A percentile compares a stretch with the other conserved stretches of the same genome.
Evolutionary conservation across 2,113 vertebrate genomes (phyloP).

Genomic region (Dipodomys ordii): DNA sequence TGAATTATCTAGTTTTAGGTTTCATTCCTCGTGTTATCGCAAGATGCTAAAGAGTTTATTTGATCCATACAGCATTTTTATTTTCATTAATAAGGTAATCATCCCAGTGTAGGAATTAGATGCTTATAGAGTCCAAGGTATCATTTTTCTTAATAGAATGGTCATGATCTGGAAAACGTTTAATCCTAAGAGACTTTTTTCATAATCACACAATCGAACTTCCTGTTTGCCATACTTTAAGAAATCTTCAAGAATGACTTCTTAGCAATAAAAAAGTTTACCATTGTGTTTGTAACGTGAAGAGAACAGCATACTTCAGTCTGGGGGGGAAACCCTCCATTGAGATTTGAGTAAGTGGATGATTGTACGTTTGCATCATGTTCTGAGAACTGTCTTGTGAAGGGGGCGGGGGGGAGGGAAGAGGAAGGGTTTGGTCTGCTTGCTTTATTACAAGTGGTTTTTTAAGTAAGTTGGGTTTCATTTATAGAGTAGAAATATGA

Average conservation of each 20-base stretch:
- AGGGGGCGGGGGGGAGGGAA: fast-evolving
- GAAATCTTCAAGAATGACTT: constrained; percentile 50
- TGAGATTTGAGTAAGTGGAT: constrained; percentile 25
- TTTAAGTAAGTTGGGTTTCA: constrained; percentile 38
- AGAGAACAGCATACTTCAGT: constrained; percentile 51
- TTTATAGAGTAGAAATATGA: constrained; percentile 29
- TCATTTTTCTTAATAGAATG: constrained; percentile 27
- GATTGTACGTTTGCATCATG: neutral
- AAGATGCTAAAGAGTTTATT: constrained; percentile 59
- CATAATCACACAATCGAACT: constrained; percentile 29
- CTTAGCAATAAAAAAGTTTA: constrained; percentile 42
- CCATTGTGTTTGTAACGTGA: constrained; percentile 44
- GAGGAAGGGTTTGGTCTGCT: neutral
- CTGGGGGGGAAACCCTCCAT: constrained; percentile 1
- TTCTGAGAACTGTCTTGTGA: neutral
- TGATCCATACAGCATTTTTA: constrained; percentile 40
- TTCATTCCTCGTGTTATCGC: constrained; percentile 14
- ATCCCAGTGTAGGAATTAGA: constrained; percentile 44
- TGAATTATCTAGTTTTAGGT: constrained; percentile 20
- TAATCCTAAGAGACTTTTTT: constrained; percentile 10
- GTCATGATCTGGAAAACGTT: constrained; percentile 32
- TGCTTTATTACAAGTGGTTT: constrained; percentile 9
- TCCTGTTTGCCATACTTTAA: constrained; percentile 51
- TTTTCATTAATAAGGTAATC: constrained; percentile 38
- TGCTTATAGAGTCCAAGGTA: constrained; percentile 9